Conservation (phyloP, 2,888 invertebrate species). For the Gastracanthus pulcherrimus region DNA sequence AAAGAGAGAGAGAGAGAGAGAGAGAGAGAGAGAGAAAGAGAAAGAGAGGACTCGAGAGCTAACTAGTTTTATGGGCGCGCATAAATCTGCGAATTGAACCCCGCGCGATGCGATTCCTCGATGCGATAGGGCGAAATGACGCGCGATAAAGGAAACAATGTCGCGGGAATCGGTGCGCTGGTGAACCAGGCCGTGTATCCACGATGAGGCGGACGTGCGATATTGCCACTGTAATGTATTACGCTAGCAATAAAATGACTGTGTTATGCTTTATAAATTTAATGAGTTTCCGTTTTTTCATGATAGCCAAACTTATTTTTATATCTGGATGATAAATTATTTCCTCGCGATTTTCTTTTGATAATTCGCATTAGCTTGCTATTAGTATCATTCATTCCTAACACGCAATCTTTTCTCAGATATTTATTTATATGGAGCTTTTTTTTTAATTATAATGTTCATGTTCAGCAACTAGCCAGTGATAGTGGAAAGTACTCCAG, state of each 20-base stretch:
- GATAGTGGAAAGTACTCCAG: too few species aligned
- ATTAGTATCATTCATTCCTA: too few species aligned
- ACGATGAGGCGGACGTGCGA: neutral
- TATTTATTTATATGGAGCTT: too few species aligned
- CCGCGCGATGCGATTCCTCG: neutral
- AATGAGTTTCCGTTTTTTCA: neutral
- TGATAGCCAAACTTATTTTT: neutral
- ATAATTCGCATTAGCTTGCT: too few species aligned
- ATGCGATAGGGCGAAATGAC: neutral
- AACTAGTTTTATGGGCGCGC: neutral
- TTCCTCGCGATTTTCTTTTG: too few species aligned
- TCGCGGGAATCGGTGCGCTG: neutral
- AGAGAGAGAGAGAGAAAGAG: too few species aligned
- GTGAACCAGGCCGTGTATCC: neutral
- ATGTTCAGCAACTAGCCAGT: too few species aligned
- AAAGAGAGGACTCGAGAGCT: neutral
- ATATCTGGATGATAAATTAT: too few species aligned
- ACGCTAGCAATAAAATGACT: neutral
- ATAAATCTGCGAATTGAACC: neutral
- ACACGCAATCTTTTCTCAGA: too few species aligned
- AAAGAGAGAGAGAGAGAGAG: too few species aligned
- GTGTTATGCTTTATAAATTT: neutral
- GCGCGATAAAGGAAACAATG: constrained; percentile 6
- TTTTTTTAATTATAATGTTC: too few species aligned
- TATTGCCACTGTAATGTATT: neutral